These are phyloP conservation scores for Conus canariensis DNA, from an alignment of 2,888 invertebrate species.

Conservation along the genomic window DNA sequence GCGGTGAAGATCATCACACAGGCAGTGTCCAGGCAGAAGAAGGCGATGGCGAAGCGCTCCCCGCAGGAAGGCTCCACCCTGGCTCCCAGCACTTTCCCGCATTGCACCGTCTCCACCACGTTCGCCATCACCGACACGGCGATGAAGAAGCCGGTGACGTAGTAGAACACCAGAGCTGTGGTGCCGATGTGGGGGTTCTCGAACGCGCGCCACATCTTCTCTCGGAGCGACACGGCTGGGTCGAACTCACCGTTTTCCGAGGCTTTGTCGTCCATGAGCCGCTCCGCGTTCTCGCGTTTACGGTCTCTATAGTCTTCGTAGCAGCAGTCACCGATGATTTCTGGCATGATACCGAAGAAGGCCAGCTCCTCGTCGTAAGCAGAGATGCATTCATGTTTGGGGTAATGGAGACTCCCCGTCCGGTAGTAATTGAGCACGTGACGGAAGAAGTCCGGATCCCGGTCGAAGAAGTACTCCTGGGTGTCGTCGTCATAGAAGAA, in stretches of 20 bases:
- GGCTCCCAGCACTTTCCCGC: constrained; percentile 86
- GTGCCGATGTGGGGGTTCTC: constrained; percentile 99
- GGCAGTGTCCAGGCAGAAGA: constrained; percentile 99
- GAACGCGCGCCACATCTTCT: constrained; percentile 99
- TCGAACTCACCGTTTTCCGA: constrained; percentile 84
- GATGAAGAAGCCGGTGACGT: constrained; percentile 99
- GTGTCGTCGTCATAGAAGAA: constrained; percentile 99
- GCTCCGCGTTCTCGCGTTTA: constrained; percentile 98
- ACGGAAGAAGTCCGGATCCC: constrained; percentile 99
- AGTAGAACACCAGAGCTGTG: constrained; percentile 99
- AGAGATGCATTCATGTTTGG: constrained; percentile 99
- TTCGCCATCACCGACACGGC: constrained; percentile 99
- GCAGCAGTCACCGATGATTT: constrained; percentile 98
- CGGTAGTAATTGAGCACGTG: constrained; percentile 99
- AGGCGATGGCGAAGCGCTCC: constrained; percentile 93
- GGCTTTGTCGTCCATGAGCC: constrained; percentile 93
- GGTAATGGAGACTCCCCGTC: constrained; percentile 99
- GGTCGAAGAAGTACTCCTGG: constrained; percentile 99
- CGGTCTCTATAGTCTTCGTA: constrained; percentile 99
- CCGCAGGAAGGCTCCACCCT: constrained; percentile 87
- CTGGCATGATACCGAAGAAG: constrained; percentile 98
- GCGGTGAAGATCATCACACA: constrained; percentile 99
- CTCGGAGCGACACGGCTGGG: constrained; percentile 79
- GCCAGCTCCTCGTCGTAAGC: constrained; percentile 99
- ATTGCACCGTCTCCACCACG: constrained; percentile 98